Base-by-base conservation (phyloP, 2,113 vertebrate genomes). In the Brachirus orientalis region DNA sequence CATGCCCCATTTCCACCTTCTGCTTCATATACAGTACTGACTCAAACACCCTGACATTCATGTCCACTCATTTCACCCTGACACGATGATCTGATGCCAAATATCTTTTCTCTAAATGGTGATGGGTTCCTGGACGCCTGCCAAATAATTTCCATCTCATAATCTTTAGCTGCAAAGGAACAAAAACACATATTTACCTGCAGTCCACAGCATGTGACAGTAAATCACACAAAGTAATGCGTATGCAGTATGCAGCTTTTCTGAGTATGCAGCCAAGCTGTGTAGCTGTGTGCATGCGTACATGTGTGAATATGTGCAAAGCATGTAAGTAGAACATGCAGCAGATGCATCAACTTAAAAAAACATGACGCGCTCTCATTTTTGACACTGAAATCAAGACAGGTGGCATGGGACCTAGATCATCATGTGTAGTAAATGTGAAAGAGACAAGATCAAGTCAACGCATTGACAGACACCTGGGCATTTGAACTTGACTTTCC, bases 131-230 rank as follows among this genome's bases (percentile, higher is more conserved):
- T 90, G 88, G 88, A 79, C 0, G 66, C 62, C 72, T 52, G 88
- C 90, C 90, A 90, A 71, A 87, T 89, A 73, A 92, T 92, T 92
- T 92, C 90, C 89, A 92, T 90, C 89, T 90, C 83, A 89, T 92
- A 90, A 90, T 91, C 90, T 90, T 83, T 74, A 81, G 82, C 72
- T 68, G 86, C 57, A 72, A 85, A 80, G 76, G 80, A 86, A 86
- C 82, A 88, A 88, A 92, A 87, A 90, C 72, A 83, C 88, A 86
- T 88, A 88, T 90, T 88, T 92, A 92, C 90, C 89, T 87, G 85
- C 77, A 88, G 89, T 88, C 90, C 90, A 90, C 85, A 90, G 89
- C 88, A 86, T 83, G 89, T 77, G 82, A 80, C 88, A 79, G 41
- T 51, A 77, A 89, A 88, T 86, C 79, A 81, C 79, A 83, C 63